Evolutionary conservation across 1,140 invertebrate species (phyloP), one percentile per base, ranked within the genome.

Genomic region (Zaprionus ghesquierei): DNA sequence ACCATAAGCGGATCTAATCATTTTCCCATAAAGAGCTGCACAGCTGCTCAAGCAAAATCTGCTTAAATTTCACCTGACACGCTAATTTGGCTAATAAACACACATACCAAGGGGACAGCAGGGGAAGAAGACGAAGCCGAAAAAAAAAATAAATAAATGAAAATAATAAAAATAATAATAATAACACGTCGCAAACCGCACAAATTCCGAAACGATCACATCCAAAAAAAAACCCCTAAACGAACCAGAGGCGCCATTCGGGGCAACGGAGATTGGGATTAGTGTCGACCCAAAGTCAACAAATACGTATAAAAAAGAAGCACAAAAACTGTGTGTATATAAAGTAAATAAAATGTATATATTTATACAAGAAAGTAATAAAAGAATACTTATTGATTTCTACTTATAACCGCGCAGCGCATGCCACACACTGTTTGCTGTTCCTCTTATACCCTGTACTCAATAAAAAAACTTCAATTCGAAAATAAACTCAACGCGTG

Each of bases 11-110:
- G 84, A 87, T 87, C 84, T 89, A 87, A 87, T 87, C 84, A 89
- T 87, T 89, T 87, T 87, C 84, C 84, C 84, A 89, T 84, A 89
- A 87, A 87, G 63, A 71, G 77, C n/a, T n/a, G 35, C 69, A 65
- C 63, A 75, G 75, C 77, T 77, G 79, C 72, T 76, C 72, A 77
- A 74, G 65, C 59, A 82, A 89, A 89, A 87, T 87, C 84, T 87
- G 84, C 84, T 87, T 87, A 87, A 87, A 87, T 87, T 87, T 87
- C 84, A 87, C 84, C 84, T 82, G 77, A 87, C 69, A 77, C 84
- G 84, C 84, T 87, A 87, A 87, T 87, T 87, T 87, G 84, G 84
- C 84, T 41, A 89, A 87, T 87, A 87, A 87, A 87, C 85, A 87
- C 53, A 53, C 68, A 46, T 22, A 22, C 41, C 3, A 6, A 25